Evolutionary conservation across 2,113 vertebrate genomes (phyloP).

Genomic region (Alces alces): DNA sequence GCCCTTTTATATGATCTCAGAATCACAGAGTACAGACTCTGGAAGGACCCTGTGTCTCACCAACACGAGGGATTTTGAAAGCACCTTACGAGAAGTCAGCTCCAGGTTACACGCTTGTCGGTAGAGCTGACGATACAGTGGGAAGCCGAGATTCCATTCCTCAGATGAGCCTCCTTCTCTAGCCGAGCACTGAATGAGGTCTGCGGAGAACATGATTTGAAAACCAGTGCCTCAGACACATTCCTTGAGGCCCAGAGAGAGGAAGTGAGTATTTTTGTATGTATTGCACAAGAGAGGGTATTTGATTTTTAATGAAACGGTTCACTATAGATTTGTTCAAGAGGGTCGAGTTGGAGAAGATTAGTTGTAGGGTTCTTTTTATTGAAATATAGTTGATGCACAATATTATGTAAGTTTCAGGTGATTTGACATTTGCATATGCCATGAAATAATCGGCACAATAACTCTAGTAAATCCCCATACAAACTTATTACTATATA

Average conservation of each 20-base stretch:
- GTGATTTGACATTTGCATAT: neutral
- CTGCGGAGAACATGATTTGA: neutral
- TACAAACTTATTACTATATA: neutral
- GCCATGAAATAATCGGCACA: neutral
- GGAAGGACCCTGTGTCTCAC: rapidly evolving
- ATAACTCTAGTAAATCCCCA: neutral
- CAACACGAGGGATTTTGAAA: neutral
- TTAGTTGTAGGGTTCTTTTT: neutral
- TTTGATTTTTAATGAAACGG: neutral
- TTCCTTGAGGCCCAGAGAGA: neutral
- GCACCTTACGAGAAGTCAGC: neutral
- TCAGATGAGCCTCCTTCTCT: neutral
- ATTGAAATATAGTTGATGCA: neutral
- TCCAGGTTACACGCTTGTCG: neutral
- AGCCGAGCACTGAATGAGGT: neutral
- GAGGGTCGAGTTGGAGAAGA: neutral
- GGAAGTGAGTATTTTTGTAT: neutral
- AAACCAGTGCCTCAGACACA: neutral
- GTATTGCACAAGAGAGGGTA: neutral
- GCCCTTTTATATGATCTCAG: neutral
- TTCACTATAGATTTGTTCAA: neutral
- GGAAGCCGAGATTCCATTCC: neutral
- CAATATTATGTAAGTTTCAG: neutral
- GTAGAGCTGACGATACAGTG: rapidly evolving
- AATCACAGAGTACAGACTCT: neutral